Evolutionary conservation across 2,113 vertebrate genomes (phyloP).

Genomic region (Myotis yumanensis): DNA sequence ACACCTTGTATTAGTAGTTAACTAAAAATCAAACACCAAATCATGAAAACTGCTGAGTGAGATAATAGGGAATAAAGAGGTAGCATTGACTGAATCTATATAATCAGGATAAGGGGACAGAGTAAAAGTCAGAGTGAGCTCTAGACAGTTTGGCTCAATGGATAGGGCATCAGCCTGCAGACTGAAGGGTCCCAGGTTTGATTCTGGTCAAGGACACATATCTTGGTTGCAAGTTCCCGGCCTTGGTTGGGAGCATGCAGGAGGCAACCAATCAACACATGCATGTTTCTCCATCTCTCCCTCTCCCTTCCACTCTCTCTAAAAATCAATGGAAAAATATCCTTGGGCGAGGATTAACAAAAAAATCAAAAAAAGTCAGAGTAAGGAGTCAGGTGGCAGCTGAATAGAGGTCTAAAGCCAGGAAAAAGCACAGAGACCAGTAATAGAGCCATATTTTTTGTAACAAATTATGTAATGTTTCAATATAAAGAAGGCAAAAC

Average conservation of each 20-base stretch:
- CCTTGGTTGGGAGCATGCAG: too few relatives aligned
- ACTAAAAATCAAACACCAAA: background rate
- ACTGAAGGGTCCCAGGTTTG: too few relatives aligned
- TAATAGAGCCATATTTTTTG: background rate
- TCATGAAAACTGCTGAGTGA: background rate
- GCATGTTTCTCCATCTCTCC: too few relatives aligned
- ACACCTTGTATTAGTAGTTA: background rate
- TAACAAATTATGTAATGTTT: background rate
- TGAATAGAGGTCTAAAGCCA: background rate
- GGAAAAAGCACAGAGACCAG: background rate
- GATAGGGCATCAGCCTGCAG: too few relatives aligned
- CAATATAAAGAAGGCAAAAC: background rate
- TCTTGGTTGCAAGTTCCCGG: too few relatives aligned
- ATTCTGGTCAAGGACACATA: too few relatives aligned
- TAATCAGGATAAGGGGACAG: background rate
- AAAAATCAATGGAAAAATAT: too few relatives aligned
- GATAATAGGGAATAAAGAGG: background rate
- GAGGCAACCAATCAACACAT: too few relatives aligned
- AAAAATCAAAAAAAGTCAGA: background rate
- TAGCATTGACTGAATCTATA: background rate
- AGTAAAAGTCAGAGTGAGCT: background rate
- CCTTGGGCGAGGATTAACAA: too few relatives aligned
- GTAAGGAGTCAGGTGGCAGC: background rate
- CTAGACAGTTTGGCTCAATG: too few relatives aligned
- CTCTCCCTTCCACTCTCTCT: too few relatives aligned